These are phyloP conservation scores for Dolichallabes microphthalmus DNA, from an alignment of 2,113 vertebrate genomes.

Conservation along the genomic window DNA sequence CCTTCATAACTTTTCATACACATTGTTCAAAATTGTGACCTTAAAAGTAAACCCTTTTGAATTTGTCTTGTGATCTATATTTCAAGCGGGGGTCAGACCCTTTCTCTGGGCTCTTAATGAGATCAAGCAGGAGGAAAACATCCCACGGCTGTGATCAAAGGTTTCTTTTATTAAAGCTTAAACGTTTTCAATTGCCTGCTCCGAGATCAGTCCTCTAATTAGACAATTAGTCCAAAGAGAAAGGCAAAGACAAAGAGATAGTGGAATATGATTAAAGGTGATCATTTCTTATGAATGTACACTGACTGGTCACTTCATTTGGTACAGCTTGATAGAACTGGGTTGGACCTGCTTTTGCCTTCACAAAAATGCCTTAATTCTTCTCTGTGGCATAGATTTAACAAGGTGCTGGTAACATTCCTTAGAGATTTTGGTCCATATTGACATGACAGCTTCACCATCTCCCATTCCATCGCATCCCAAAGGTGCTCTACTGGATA, in stretches of 20 bases:
- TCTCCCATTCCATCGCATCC: too few relatives aligned
- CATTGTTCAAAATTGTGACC: background rate
- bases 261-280: background rate
- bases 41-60: background rate
- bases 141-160: background rate
- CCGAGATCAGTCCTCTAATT: background rate
- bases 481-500: too few relatives aligned
- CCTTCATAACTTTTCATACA: background rate
- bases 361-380: too few relatives aligned
- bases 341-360: too few relatives aligned
- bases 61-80: background rate
- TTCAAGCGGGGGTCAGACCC: background rate
- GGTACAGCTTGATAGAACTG: too few relatives aligned
- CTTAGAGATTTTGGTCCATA: too few relatives aligned
- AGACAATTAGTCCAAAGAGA: background rate
- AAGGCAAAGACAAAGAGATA: background rate
- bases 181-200: background rate
- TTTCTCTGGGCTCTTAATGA: background rate
- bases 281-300: background rate
- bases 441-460: too few relatives aligned
- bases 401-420: too few relatives aligned
- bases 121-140: background rate
- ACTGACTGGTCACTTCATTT: too few relatives aligned
- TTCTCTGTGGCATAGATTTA: too few relatives aligned
- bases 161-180: background rate